A percentile compares a stretch with the other conserved stretches of the same genome.
phyloP scores from a whole-genome alignment of 2,113 vertebrate genomes.

The Percina caprodes region DNA sequence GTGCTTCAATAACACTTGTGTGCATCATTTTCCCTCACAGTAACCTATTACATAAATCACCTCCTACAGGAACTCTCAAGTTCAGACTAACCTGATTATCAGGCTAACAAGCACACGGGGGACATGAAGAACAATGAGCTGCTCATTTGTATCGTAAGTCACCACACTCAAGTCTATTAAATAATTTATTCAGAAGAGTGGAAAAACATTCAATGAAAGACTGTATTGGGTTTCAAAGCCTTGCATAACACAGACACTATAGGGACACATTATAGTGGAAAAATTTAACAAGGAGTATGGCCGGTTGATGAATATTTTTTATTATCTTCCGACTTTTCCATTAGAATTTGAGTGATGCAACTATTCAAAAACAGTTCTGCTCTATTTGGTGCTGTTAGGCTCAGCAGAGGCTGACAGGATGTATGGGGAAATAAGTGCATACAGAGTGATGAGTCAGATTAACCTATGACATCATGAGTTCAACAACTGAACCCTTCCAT shows the following conservation, averaged over 20 bases:
- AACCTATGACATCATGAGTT: background rate
- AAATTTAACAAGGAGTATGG: conserved; percentile 8
- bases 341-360: conserved; percentile 1
- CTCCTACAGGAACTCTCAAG: conserved; percentile 26
- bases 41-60: conserved; percentile 16
- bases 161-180: conserved; percentile 12
- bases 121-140: conserved; percentile 30
- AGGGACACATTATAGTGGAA: conserved; percentile 12
- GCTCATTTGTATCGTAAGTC: conserved; percentile 32
- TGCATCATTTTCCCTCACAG: background rate
- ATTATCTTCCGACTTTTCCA: conserved; percentile 8
- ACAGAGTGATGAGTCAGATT: conserved; percentile 12
- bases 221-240: conserved; percentile 9
- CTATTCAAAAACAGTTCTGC: background rate
- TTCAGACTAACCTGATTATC: conserved; percentile 34
- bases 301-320: conserved; percentile 1
- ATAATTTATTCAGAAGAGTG: conserved; percentile 20
- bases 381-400: background rate
- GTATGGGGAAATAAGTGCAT: background rate
- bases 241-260: background rate
- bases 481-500: background rate
- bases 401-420: background rate
- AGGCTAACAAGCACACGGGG: conserved; percentile 34
- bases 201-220: conserved; percentile 8
- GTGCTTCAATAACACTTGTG: background rate